These are phyloP conservation scores for Ptiloglossa arizonensis DNA, from an alignment of 1,140 invertebrate species.

Conservation along the genomic window DNA sequence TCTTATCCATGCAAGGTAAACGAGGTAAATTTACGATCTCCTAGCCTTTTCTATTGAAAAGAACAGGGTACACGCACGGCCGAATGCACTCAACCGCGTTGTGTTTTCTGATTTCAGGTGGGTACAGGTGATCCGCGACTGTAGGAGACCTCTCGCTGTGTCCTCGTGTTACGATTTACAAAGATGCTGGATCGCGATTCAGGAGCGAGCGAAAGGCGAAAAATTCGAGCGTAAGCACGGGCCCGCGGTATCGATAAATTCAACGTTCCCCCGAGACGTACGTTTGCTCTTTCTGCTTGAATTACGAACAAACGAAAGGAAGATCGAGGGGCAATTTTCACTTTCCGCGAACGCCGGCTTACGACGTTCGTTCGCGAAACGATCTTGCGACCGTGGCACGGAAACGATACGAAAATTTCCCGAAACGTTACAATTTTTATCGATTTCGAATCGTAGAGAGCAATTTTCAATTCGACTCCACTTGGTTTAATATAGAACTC, in stretches of 20 bases:
- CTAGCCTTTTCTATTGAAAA: conserved; percentile 52
- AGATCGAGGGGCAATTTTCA: too few relatives aligned
- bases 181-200: neutral
- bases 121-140: conserved; percentile 28
- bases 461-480: too few relatives aligned
- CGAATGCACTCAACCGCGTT: conserved; percentile 32
- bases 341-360: too few relatives aligned
- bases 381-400: too few relatives aligned
- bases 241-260: neutral
- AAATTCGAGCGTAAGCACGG: neutral
- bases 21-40: conserved; percentile 60
- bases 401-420: too few relatives aligned
- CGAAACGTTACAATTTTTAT: too few relatives aligned
- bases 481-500: too few relatives aligned
- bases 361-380: too few relatives aligned
- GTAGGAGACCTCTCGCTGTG: neutral
- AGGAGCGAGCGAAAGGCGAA: neutral
- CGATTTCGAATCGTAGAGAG: too few relatives aligned
- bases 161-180: conserved; percentile 25
- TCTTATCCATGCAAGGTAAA: conserved; percentile 65
- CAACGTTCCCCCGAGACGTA: too few relatives aligned
- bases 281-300: neutral
- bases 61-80: conserved; percentile 16
- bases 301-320: neutral
- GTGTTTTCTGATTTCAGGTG: conserved; percentile 53